Conservation (phyloP, 2,797 vertebrate species). For the Alfaro cultratus region DNA sequence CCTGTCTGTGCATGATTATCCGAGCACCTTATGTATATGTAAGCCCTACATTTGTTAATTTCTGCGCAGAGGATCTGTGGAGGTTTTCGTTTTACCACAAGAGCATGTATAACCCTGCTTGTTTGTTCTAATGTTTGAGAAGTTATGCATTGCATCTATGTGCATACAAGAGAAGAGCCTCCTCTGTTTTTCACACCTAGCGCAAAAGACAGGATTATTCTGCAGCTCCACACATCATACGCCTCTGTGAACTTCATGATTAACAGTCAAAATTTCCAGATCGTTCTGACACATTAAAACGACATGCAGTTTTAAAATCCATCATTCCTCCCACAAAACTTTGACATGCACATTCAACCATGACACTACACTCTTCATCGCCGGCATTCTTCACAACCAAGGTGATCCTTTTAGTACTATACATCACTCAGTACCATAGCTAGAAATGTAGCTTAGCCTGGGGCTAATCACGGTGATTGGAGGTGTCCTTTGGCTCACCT, state of each 20-base stretch:
- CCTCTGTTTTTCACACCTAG: constrained; percentile 41
- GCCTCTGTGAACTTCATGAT: constrained; percentile 54
- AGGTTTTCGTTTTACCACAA: constrained; percentile 5
- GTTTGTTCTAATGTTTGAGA: constrained; percentile 12
- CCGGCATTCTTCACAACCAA: constrained; percentile 57
- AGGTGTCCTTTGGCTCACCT: constrained; percentile 84
- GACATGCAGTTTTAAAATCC: constrained; percentile 55
- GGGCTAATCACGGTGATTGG: constrained; percentile 79
- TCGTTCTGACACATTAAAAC: constrained; percentile 56
- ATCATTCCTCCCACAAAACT: constrained; percentile 55
- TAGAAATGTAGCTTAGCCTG: constrained; percentile 68
- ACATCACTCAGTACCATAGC: constrained; percentile 64
- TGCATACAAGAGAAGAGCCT: constrained; percentile 20
- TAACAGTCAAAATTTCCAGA: constrained; percentile 54
- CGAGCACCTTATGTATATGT: constrained; percentile 18
- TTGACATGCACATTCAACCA: constrained; percentile 58
- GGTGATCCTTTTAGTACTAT: constrained; percentile 70
- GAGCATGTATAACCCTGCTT: constrained; percentile 12
- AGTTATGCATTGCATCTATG: constrained; percentile 25
- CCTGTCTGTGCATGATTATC: constrained; percentile 34
- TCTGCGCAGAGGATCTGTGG: constrained; percentile 21
- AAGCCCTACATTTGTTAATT: constrained; percentile 16
- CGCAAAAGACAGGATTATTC: constrained; percentile 49
- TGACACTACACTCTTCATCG: constrained; percentile 44
- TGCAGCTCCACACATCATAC: constrained; percentile 44